Conservation (phyloP, 1,140 invertebrate species). For the Parasteatoda tepidariorum region DNA sequence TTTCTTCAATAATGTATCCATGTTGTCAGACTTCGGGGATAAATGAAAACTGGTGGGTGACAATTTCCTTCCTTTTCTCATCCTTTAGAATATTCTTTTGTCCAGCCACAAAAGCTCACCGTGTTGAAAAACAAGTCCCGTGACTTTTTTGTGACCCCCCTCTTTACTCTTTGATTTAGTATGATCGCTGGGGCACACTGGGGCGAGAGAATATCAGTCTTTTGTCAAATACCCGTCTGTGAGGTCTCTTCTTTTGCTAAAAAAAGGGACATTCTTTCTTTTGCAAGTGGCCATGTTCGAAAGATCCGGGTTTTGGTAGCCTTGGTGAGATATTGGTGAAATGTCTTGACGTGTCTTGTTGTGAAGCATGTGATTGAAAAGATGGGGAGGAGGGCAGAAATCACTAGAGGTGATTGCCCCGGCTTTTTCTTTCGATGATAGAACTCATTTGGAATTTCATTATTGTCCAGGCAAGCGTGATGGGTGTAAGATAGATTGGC, state of each 20-base stretch:
- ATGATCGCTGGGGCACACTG: background rate
- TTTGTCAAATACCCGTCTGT: conserved; percentile 47
- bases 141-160: background rate
- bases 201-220: conserved; percentile 15
- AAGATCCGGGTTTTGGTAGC: background rate
- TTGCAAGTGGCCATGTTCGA: background rate
- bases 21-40: background rate
- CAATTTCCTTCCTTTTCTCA: background rate
- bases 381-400: too few species aligned
- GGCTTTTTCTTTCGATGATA: too few species aligned
- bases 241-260: conserved; percentile 25
- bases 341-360: too few species aligned
- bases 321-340: conserved; percentile 19
- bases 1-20: background rate
- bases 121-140: background rate
- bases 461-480: too few species aligned
- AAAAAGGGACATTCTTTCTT: background rate
- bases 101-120: background rate
- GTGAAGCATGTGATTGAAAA: too few species aligned
- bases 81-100: too few species aligned
- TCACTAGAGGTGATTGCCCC: too few species aligned
- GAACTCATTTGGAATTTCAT: too few species aligned
- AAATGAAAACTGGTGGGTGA: background rate
- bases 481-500: too few species aligned
- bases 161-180: conserved; percentile 49